These are phyloP conservation scores for Tretioscincus oriximinensis DNA, from an alignment of 2,113 vertebrate species.

Conservation along the genomic window DNA sequence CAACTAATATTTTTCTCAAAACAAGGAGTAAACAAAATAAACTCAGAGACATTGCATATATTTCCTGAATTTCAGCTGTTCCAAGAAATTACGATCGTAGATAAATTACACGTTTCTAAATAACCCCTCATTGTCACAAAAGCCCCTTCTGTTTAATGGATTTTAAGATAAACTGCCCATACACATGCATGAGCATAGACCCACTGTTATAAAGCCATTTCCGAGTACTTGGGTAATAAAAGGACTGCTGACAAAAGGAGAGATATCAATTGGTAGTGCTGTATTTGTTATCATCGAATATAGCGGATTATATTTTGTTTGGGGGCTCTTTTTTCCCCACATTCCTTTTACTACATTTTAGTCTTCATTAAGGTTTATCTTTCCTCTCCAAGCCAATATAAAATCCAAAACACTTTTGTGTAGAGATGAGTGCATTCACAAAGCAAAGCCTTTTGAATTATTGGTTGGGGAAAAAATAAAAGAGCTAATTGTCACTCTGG, in stretches of 20 bases:
- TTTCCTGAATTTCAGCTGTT: not conserved
- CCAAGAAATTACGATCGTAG: not conserved
- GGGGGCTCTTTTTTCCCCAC: not conserved
- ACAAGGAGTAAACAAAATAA: not conserved
- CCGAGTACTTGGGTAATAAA: not conserved
- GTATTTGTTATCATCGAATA: conserved; percentile 12
- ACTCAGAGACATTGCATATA: not conserved
- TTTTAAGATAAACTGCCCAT: not conserved
- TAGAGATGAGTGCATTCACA: conserved; percentile 13
- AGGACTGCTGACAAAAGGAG: not conserved
- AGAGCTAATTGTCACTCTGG: conserved; percentile 50
- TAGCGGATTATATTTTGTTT: conserved; percentile 14
- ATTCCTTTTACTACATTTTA: conserved; percentile 21
- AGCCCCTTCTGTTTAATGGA: not conserved
- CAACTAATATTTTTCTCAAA: not conserved
- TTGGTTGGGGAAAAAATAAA: conserved; percentile 13
- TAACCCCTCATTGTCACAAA: not conserved
- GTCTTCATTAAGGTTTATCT: conserved; percentile 30
- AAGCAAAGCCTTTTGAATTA: conserved; percentile 37
- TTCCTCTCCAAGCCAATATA: conserved; percentile 23
- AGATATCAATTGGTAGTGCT: not conserved
- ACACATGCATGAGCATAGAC: not conserved
- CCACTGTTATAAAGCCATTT: conserved; percentile 5
- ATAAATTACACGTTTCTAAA: not conserved
- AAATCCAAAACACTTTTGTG: conserved; percentile 36